Base-by-base conservation (phyloP, 2,888 invertebrate genomes). In the Agrochola macilenta region DNA sequence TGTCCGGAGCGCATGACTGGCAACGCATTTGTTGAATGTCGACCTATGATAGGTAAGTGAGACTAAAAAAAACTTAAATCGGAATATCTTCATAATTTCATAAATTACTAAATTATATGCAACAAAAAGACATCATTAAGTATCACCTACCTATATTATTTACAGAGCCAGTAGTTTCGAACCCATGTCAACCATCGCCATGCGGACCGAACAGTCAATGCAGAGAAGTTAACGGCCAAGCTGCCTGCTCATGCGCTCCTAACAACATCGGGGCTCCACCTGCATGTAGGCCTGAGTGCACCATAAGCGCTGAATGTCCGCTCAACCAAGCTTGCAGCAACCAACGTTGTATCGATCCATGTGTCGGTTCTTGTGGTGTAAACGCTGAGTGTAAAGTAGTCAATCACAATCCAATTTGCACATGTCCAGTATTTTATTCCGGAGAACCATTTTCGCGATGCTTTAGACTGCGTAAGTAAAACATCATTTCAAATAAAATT, bases 331-430 rank as follows among this genome's bases (percentile, higher is more conserved):
- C 98, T 11, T 98, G 98, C 87, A 97, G 97, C 71, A 97, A 97
- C 89, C 98, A 98, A 89, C 97, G 97, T 87, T 98, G 98, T 90
- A 92, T 95, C 58, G 97, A 98, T 92, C 98, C 98, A n/a, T 98
- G 98, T 90, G 97, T 97, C 14, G 98, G 98, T 79, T 97, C 98
- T 43, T 98, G 98, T 91, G 98, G 98, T 23, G 96, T 97, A 69
- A 97, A 97, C 91, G 97, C 98, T 12, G 96, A 97, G 76, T 98
- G 98, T 90, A 97, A 97, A 94, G 98, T 98, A n/a, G 97, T 98
- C 8, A 98, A 98, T 89, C 98, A 98, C 90, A 97, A 97, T 89
- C 98, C 98, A 14, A 97, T 98, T 87, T 98, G 98, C 89, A 97
- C 97, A 65, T 98, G 98, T 90, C 97, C 97, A 70, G 93, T 93